phyloP scores from a whole-genome alignment of 2,888 invertebrate species.

The Troilus luridus region DNA sequence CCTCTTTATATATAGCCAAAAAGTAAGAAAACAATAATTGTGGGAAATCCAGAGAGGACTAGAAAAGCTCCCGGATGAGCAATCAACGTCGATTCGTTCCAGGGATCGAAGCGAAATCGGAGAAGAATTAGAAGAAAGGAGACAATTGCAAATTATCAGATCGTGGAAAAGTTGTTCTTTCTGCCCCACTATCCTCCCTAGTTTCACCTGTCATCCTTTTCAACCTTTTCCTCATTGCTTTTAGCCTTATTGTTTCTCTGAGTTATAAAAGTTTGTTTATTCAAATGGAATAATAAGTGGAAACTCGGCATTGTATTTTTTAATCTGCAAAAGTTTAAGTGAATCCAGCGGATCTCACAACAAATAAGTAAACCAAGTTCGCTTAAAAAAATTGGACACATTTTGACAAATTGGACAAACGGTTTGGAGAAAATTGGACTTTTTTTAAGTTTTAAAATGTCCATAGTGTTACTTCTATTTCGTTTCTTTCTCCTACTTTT shows the following conservation, averaged over 20 bases:
- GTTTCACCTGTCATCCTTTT: not conserved
- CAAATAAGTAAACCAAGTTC: too few relatives aligned
- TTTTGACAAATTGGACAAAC: too few relatives aligned
- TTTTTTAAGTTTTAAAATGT: too few relatives aligned
- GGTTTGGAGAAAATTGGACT: too few relatives aligned
- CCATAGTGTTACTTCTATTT: too few relatives aligned
- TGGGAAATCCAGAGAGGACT: not conserved
- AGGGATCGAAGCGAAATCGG: not conserved
- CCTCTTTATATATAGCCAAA: not conserved
- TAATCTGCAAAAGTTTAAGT: too few relatives aligned
- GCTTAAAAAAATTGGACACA: too few relatives aligned
- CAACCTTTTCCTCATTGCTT: not conserved
- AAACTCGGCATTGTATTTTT: too few relatives aligned
- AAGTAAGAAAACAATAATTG: not conserved
- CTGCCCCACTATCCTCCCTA: not conserved
- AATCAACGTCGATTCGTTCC: not conserved
- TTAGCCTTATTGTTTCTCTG: not conserved
- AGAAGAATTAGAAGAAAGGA: constrained; percentile 33
- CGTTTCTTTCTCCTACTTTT: too few relatives aligned
- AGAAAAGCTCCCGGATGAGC: not conserved
- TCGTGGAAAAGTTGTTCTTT: not conserved
- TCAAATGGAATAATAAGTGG: not conserved
- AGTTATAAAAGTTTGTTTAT: not conserved
- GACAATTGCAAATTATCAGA: constrained; percentile 16
- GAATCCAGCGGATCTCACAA: too few relatives aligned